Percentiles rank a stretch among this genome's conserved stretches.
phyloP scores from a whole-genome alignment of 2,797 vertebrate genomes.

The Leptodactylus fallax region DNA sequence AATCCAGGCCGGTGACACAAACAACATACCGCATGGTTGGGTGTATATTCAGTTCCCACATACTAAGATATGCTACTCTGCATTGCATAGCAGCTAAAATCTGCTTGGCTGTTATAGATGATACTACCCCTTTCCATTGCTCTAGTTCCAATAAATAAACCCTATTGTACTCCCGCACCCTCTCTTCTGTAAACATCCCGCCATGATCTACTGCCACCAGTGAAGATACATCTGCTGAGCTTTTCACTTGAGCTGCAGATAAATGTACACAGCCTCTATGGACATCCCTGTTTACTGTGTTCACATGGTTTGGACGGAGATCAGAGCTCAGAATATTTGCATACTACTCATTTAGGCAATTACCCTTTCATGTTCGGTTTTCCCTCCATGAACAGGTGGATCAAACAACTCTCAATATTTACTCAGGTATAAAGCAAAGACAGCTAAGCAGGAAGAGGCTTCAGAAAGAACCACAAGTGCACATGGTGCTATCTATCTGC shows the following conservation, averaged over 20 bases:
- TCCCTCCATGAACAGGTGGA: slow-evolving; percentile 50
- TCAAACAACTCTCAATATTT: slow-evolving; percentile 57
- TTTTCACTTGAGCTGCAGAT: neutral
- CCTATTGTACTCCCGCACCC: neutral
- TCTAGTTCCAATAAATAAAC: neutral
- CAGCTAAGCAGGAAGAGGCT: slow-evolving; percentile 37
- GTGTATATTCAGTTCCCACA: no score
- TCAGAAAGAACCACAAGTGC: neutral
- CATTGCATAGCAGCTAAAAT: neutral
- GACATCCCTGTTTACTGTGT: slow-evolving; percentile 32
- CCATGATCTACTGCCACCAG: neutral
- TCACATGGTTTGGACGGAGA: slow-evolving; percentile 45
- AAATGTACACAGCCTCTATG: slow-evolving; percentile 23
- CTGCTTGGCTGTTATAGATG: neutral
- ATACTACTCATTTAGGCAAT: slow-evolving; percentile 56
- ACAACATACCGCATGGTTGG: no score
- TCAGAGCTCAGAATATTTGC: slow-evolving; percentile 55
- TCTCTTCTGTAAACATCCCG: neutral
- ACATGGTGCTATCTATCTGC: neutral
- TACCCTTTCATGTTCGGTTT: slow-evolving; percentile 51
- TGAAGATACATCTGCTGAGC: slow-evolving; percentile 3
- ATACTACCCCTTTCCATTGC: neutral
- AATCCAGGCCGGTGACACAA: no score
- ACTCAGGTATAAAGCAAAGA: slow-evolving; percentile 28
- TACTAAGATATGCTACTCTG: no score